phyloP scores from a whole-genome alignment of 2,797 vertebrate genomes.

The Scomberomorus guttatus region DNA sequence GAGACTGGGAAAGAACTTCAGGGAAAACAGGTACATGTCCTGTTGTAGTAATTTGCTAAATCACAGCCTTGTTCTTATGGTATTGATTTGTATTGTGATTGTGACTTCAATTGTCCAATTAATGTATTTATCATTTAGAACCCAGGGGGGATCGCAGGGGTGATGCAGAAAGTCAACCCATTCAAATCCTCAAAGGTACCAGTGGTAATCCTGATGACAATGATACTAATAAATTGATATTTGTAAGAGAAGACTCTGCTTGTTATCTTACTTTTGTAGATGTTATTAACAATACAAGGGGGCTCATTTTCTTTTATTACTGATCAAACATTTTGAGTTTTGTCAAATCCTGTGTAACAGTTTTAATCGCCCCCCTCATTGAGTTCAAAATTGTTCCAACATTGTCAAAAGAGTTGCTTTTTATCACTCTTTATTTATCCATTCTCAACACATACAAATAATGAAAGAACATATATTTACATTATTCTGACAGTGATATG shows the following conservation, averaged over 20 bases:
- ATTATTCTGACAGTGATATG: too few relatives aligned
- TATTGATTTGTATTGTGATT: neutral
- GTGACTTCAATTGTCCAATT: neutral
- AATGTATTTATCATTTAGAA: conserved; percentile 40
- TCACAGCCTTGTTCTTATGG: neutral
- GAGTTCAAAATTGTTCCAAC: too few relatives aligned
- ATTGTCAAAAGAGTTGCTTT: too few relatives aligned
- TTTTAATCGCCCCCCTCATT: too few relatives aligned
- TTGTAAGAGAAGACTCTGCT: neutral
- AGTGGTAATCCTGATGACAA: fast-evolving
- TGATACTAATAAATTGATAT: neutral
- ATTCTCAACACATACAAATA: too few relatives aligned
- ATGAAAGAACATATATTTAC: too few relatives aligned
- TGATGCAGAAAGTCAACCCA: conserved; percentile 78
- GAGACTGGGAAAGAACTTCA: conserved; percentile 15
- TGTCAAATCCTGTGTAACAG: too few relatives aligned
- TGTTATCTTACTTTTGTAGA: too few relatives aligned
- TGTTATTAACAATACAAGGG: neutral
- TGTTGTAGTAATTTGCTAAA: neutral
- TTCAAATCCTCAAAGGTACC: conserved; percentile 73
- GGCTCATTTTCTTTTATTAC: too few relatives aligned
- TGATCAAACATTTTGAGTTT: too few relatives aligned
- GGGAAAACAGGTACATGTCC: conserved; percentile 49
- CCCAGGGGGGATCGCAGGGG: conserved; percentile 51
- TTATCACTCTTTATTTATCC: too few relatives aligned